phyloP scores from a whole-genome alignment of 2,888 invertebrate genomes.

The Dryadula phaetusa region DNA sequence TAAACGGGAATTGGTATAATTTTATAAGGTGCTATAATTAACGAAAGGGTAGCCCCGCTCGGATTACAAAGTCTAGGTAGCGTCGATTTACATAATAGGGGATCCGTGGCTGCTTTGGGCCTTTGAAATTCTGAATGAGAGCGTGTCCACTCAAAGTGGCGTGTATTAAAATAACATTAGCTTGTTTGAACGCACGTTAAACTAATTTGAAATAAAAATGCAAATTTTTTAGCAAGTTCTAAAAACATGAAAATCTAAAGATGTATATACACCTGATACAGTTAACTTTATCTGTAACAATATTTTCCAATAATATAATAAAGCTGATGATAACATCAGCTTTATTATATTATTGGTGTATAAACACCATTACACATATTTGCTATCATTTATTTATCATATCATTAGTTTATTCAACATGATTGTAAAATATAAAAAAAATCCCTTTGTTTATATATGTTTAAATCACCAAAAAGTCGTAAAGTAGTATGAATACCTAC shows the following conservation, averaged over 20 bases:
- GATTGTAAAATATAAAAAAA: background rate
- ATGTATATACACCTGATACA: no score
- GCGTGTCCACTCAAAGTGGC: slow-evolving; percentile 19
- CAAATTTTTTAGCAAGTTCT: background rate
- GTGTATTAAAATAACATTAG: slow-evolving; percentile 19
- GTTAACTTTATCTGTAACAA: no score
- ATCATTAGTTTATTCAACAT: no score
- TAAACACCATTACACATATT: background rate
- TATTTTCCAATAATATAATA: no score
- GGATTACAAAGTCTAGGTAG: slow-evolving; percentile 55
- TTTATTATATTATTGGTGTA: background rate
- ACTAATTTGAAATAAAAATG: background rate
- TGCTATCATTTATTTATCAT: no score
- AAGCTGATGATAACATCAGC: no score
- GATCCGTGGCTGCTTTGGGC: slow-evolving; percentile 78
- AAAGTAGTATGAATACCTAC: slow-evolving; percentile 2
- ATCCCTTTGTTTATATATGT: background rate
- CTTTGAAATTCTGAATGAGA: slow-evolving; percentile 73
- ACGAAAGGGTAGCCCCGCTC: slow-evolving; percentile 15
- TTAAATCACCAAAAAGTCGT: background rate
- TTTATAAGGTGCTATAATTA: slow-evolving; percentile 18
- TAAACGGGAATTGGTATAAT: slow-evolving; percentile 47
- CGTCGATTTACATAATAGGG: slow-evolving; percentile 82
- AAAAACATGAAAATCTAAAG: no score
- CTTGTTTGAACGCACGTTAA: slow-evolving; percentile 14